Evolutionary conservation across 2,888 invertebrate species (phyloP).

Genomic region (Caenorhabditis plicata): DNA sequence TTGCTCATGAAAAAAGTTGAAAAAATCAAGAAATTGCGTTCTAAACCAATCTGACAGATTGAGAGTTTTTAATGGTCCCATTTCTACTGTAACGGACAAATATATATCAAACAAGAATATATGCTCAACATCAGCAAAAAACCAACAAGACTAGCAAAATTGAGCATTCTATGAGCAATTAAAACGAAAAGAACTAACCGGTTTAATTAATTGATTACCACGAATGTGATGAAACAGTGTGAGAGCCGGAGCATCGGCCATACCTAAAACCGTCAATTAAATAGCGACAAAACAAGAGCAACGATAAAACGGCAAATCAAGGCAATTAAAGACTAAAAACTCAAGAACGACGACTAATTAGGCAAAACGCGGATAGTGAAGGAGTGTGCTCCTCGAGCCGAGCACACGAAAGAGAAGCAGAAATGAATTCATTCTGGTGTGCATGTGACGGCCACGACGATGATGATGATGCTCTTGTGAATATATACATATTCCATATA

Average conservation of each 20-base stretch:
- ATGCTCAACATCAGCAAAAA: background rate
- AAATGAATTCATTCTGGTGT: too few relatives aligned
- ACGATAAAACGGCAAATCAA: background rate
- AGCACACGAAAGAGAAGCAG: too few relatives aligned
- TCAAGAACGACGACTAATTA: too few relatives aligned
- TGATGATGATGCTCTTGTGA: too few relatives aligned
- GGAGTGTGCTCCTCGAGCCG: too few relatives aligned
- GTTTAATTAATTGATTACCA: constrained; percentile 60
- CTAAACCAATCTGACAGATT: background rate
- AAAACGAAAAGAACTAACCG: constrained; percentile 36
- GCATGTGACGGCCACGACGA: too few relatives aligned
- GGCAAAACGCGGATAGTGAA: too few relatives aligned
- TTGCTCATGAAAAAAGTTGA: background rate
- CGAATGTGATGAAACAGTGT: constrained; percentile 59
- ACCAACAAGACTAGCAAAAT: background rate
- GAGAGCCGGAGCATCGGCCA: constrained; percentile 52
- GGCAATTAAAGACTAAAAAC: background rate
- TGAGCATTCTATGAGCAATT: background rate
- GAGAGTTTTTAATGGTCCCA: background rate
- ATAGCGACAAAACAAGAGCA: background rate
- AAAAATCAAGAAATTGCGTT: background rate
- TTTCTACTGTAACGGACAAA: background rate
- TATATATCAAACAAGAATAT: background rate
- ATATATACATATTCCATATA: too few relatives aligned
- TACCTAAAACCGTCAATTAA: background rate